These are phyloP conservation scores for Rhinella marina DNA, from an alignment of 2,797 vertebrate species.

Conservation along the genomic window DNA sequence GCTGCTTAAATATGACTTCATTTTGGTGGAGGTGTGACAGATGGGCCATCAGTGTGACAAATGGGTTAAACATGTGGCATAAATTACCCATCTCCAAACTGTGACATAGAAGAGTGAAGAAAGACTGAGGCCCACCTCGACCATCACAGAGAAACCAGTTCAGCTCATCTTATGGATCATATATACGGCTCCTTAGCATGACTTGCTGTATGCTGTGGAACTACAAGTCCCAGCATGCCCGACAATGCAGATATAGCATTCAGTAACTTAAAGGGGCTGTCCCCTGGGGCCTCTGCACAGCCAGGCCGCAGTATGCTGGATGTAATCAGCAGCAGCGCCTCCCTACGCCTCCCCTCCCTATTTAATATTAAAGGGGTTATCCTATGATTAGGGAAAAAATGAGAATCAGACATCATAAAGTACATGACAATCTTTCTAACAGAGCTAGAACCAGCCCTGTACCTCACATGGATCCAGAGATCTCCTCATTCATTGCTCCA, in stretches of 20 bases:
- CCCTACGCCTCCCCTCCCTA: too few species aligned
- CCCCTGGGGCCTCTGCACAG: background rate
- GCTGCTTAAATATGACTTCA: conserved; percentile 50
- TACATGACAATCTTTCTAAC: too few species aligned
- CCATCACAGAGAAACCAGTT: background rate
- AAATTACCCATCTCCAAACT: background rate
- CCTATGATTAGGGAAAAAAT: too few species aligned
- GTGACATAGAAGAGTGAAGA: background rate
- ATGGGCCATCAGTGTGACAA: conserved; percentile 41
- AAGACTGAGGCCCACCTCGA: background rate
- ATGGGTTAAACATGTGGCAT: conserved; percentile 45
- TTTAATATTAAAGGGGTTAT: too few species aligned
- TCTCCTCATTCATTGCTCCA: too few species aligned
- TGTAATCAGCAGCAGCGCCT: too few species aligned
- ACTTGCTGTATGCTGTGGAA: background rate
- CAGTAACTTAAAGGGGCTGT: background rate
- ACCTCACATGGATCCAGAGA: too few species aligned
- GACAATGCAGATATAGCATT: background rate
- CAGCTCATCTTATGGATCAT: background rate
- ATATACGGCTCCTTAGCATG: background rate
- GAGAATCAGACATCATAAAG: too few species aligned
- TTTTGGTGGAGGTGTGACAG: conserved; percentile 51
- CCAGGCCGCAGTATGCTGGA: too few species aligned
- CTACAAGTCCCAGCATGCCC: background rate
- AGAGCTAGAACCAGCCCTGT: too few species aligned